A percentile compares a stretch with the other conserved stretches of the same genome.
These are phyloP conservation scores for Pseudeuparius sepicola DNA, from an alignment of 2,888 invertebrate genomes.

Conservation along the genomic window DNA sequence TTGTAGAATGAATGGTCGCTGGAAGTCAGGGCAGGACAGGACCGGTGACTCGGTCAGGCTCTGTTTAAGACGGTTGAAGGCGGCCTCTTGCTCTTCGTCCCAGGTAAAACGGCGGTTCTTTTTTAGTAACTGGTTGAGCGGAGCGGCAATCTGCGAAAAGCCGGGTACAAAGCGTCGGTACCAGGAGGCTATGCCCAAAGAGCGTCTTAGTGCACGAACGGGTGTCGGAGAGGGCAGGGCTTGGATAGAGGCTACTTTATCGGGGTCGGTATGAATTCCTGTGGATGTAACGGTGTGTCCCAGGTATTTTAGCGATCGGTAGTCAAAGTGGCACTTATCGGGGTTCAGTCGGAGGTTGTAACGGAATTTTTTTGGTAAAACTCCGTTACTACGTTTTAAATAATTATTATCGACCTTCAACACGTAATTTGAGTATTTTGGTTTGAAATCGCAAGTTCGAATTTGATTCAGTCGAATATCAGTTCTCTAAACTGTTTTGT, in stretches of 20 bases:
- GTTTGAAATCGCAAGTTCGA: no score
- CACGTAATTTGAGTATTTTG: no score
- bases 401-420: no score
- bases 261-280: constrained; percentile 17
- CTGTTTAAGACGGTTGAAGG: constrained; percentile 5
- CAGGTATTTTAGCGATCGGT: constrained; percentile 23
- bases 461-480: no score
- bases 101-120: constrained; percentile 8
- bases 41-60: constrained; percentile 10
- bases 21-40: constrained; percentile 20
- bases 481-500: no score
- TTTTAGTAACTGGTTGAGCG: constrained; percentile 7
- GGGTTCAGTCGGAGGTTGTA: constrained; percentile 7
- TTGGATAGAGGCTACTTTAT: constrained; percentile 15
- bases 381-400: no score
- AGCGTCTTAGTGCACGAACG: constrained; percentile 21
- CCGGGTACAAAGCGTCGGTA: constrained; percentile 25
- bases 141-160: constrained; percentile 10
- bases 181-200: constrained; percentile 29
- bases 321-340: constrained; percentile 22
- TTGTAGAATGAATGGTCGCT: constrained; percentile 19
- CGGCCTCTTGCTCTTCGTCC: constrained; percentile 1
- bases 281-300: constrained; percentile 19
- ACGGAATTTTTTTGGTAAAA: no score
- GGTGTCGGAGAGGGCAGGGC: background rate